Evolutionary conservation across 2,797 vertebrate genomes (phyloP), one percentile per base, ranked within the genome.

Genomic region (Perodicticus potto): DNA sequence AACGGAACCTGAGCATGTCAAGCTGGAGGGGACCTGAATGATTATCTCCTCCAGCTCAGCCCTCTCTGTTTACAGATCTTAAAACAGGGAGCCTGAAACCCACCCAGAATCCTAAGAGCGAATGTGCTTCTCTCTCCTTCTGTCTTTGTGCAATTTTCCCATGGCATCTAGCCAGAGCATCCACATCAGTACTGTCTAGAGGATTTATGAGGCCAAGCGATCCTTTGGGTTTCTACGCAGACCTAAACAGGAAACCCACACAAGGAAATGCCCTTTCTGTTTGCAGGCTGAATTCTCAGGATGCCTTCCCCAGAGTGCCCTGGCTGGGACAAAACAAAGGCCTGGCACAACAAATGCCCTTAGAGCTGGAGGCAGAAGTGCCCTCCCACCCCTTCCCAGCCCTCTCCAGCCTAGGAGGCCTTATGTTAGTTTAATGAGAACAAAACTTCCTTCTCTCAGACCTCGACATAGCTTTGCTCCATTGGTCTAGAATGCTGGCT

Each of bases 211-310:
- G 97, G 97, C 98, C 86, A 86, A 76, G 83, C 74, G 69, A 97
- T 95, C 81, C 96, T 97, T 93, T 93, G 97, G 88, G 90, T 97
- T 98, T 98, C 95, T 95, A 96, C 69, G 29, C 81, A 97, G 97
- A 97, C 97, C 97, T 98, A 98, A 98, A 98, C 97, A 97, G 98
- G 98, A 98, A 98, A 97, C 94, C 96, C 91, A 98, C 97, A 97
- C 97, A 97, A 97, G 96, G 97, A 98, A 98, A 97, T 97, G 97
- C 97, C 95, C 97, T 97, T 97, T 96, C 95, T 96, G 82, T 96
- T 91, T 93, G 97, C 98, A 98, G 94, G 97, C 97, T 93, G 92
- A 91, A 95, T 98, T 98, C 98, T 97, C 74, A 95, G 97, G 95
- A 95, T 97, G 95, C 96, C 89, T 97, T 98, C 95, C 49, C 69